Conservation (phyloP, 1,140 invertebrate species). For the Drosophila leontia region DNA sequence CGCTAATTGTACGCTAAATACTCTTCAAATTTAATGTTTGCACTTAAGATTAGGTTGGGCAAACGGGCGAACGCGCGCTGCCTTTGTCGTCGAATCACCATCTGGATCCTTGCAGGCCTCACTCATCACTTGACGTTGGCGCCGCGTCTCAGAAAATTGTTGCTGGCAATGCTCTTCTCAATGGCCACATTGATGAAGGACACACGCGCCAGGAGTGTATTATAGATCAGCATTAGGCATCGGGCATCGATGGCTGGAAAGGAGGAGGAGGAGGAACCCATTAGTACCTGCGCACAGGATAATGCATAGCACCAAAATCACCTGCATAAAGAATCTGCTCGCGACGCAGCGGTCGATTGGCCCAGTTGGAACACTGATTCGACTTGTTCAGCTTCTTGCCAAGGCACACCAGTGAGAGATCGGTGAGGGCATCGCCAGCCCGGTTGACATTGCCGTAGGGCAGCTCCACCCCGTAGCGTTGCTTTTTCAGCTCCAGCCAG, state of each 20-base stretch:
- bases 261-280: neutral
- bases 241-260: constrained; percentile 90
- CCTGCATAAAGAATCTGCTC: constrained; percentile 92
- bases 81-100: constrained; percentile 25
- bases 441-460: constrained; percentile 65
- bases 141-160: constrained; percentile 67
- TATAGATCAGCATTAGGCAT: constrained; percentile 91
- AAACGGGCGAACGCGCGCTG: constrained; percentile 14
- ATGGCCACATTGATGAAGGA: constrained; percentile 87
- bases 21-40: constrained; percentile 60
- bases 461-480: constrained; percentile 58
- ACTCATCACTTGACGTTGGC: constrained; percentile 55
- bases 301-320: constrained; percentile 51
- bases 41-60: constrained; percentile 30
- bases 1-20: constrained; percentile 69
- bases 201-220: constrained; percentile 85
- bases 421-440: constrained; percentile 86
- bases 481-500: constrained; percentile 73
- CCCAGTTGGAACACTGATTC: constrained; percentile 95
- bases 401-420: constrained; percentile 89
- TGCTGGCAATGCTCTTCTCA: constrained; percentile 84
- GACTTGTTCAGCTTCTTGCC: constrained; percentile 91
- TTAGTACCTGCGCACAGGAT: constrained; percentile 1
- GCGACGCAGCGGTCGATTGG: constrained; percentile 89
- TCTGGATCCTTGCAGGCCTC: constrained; percentile 2